Base-by-base conservation (phyloP, 2,113 vertebrate genomes). In the Ascaphus truei region DNA sequence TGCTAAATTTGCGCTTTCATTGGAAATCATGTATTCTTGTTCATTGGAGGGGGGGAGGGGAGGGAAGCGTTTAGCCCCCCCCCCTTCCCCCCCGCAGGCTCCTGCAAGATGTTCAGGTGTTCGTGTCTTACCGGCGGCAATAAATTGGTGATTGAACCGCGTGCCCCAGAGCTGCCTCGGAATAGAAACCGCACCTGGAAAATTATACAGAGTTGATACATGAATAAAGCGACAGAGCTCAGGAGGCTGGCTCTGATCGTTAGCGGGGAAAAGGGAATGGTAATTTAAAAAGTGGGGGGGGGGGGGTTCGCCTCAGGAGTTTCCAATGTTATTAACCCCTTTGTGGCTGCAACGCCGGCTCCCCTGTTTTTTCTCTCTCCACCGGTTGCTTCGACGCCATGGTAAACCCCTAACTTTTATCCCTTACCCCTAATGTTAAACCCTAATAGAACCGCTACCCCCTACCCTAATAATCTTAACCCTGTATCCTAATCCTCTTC, bases 151-250 rank as follows among this genome's bases (percentile, higher is more conserved):
- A 60, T 69, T 69, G 59, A 27, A 60, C 66, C 51, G 33, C 29
- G 51, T 69, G 33, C 56, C 66, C 66, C 43, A 50, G 66, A 60
- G 66, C 65, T 39, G 25, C 20, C 66, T 60, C 34, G 18, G 31
- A 59, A 69, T 59, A 59, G 55, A 50, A 69, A 36, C 33, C 60
- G 45, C 43, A 69, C 55, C 66, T 59, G 55, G 55, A 60, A 68
- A 68, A 68, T 57, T 58, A 58, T 43, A 48, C 13, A 1, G 9
- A 68, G 39, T 39, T 68, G 53, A 58, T 68, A 20, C 53, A 56
- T 57, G 65, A 57, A 58, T 68, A 67, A 56, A 57, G n/a, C 27
- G 16, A 13, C 29, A 39, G 43, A n/a, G 56, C 31, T 48, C 15
- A 7, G 66, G 30, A 59, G 36, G 50, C 34, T 10, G 37, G 12